Conservation (phyloP, 2,797 vertebrate species). For the Simalia tracyae region DNA sequence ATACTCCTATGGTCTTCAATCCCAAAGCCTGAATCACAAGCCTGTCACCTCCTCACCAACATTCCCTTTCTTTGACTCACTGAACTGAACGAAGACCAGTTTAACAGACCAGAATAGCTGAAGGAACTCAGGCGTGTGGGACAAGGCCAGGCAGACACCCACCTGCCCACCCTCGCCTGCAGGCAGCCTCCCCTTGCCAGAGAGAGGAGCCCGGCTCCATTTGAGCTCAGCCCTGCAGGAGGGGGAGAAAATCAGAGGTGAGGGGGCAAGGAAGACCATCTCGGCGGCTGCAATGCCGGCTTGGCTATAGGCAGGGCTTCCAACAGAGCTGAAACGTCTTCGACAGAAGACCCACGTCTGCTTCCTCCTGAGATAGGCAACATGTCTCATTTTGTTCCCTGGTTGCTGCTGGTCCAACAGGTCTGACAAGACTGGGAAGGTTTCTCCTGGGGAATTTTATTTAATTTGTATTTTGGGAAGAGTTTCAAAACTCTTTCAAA, state of each 20-base stretch:
- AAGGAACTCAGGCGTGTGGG: neutral
- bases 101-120: neutral
- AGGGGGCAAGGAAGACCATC: too few species aligned
- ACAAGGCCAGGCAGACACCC: neutral
- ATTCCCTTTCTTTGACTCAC: neutral
- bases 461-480: neutral
- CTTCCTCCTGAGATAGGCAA: neutral
- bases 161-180: neutral
- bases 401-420: neutral
- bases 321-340: neutral
- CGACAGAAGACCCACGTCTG: neutral
- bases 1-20: neutral
- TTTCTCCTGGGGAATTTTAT: neutral
- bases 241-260: neutral
- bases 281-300: too few species aligned
- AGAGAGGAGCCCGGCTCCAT: neutral
- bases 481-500: neutral
- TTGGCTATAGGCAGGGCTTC: neutral
- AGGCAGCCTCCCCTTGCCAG: neutral
- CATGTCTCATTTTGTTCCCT: neutral
- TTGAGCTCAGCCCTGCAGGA: neutral
- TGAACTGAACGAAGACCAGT: neutral
- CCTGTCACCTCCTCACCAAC: neutral
- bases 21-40: slow-evolving; percentile 1
- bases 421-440: neutral